These are phyloP conservation scores for Eustalomyia histrio DNA, from an alignment of 2,888 invertebrate genomes.

Conservation along the genomic window DNA sequence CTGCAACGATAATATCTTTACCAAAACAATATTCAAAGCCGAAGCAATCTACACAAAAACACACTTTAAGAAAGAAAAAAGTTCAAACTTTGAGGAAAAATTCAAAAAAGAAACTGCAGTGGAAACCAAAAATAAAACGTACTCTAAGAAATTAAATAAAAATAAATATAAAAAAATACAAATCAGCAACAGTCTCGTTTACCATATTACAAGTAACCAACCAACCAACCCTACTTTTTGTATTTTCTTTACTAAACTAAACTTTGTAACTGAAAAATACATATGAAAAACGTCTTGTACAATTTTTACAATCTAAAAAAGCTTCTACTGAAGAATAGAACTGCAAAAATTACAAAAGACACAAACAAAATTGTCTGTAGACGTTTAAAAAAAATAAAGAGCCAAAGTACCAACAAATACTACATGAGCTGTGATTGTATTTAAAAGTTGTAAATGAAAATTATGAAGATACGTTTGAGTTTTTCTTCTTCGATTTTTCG, in stretches of 20 bases:
- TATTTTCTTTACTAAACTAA: not conserved
- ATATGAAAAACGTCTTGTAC: slow-evolving; percentile 40
- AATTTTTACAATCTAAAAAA: slow-evolving; percentile 59
- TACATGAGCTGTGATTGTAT: slow-evolving; percentile 1
- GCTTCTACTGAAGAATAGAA: slow-evolving; percentile 49
- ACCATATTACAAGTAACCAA: slow-evolving; percentile 42
- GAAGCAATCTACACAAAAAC: slow-evolving; percentile 51
- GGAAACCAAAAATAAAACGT: slow-evolving; percentile 33
- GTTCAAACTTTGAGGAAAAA: slow-evolving; percentile 10
- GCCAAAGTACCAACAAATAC: slow-evolving; percentile 29
- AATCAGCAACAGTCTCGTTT: slow-evolving; percentile 59
- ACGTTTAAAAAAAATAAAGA: slow-evolving; percentile 20
- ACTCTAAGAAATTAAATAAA: slow-evolving; percentile 24
- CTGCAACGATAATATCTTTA: slow-evolving; percentile 8
- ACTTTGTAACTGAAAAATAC: slow-evolving; percentile 43
- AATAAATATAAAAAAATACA: slow-evolving; percentile 18
- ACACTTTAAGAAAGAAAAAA: slow-evolving; percentile 49
- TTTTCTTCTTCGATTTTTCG: slow-evolving; percentile 26
- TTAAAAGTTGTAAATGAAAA: slow-evolving; percentile 41
- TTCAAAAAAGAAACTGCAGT: slow-evolving; percentile 41
- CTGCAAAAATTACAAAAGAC: slow-evolving; percentile 13
- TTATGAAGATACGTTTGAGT: slow-evolving; percentile 48
- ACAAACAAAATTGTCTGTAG: slow-evolving; percentile 39
- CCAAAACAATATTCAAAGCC: slow-evolving; percentile 35
- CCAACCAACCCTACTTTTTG: slow-evolving; percentile 25